Evolutionary conservation across 2,888 invertebrate genomes (phyloP), one percentile per base, ranked within the genome.

Genomic region (Limnephilus marmoratus): DNA sequence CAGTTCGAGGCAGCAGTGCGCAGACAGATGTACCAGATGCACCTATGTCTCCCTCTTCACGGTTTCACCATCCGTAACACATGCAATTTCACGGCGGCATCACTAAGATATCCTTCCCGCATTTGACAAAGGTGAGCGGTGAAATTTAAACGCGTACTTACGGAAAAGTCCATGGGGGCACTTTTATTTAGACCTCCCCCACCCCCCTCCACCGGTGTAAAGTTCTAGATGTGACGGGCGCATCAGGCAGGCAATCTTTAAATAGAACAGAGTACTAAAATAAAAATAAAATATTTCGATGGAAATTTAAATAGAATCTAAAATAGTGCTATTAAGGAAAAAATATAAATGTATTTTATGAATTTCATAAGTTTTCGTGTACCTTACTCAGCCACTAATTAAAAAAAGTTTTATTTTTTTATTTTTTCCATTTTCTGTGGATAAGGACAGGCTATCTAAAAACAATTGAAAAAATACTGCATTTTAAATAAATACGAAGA

Each of bases 71-170:
- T 82, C 90, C 90, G 13, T 29, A 85, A 45, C 82, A 68, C 53
- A 92, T 92, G 92, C 92, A 92, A 92, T 92, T 92, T 90, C 87
- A 80, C 90, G 49, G 88, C 37, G 83, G 89, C 82, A 82, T 83
- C 83, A 12, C 49, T 29, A 29, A 49, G 82, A 82, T 80, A 90
- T 90, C 81, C 80, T 80, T 80, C 83, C 90, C 85, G 45, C 81
- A 81, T 13, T 90, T 85, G 90, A 92, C 90, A 90, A 91, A 90
- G 90, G 91, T 88, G 83, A 80, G n/a, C 82, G 80, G 91, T 34
- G 90, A 89, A 91, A 89, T 91, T 92, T 91, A 87, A 92, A 91
- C 85, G 91, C 83, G 87, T 34, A 80, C 90, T 92, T 92, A 92
- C 91, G 85, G 83, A 68, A 9, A n/a, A 24, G 41, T 90, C 81